Evolutionary conservation across 2,888 invertebrate genomes (phyloP), one percentile per base, ranked within the genome.

Genomic region (Agrochola lota): DNA sequence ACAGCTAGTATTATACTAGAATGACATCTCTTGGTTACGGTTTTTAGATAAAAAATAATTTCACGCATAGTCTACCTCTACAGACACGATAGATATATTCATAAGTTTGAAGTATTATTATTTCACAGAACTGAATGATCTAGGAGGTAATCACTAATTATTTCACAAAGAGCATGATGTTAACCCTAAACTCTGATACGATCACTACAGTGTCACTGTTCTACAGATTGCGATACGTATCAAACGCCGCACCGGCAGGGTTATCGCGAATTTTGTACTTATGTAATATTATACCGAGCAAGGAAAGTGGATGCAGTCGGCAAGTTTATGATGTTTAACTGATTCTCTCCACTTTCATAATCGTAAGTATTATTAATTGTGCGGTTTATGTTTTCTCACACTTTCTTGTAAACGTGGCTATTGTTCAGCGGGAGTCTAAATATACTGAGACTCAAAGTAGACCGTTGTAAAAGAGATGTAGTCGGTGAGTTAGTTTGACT

Each of bases 291-390:
- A 81, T 64, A 74, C 77, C 26, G 55, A 55, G 55, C 85, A 60
- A 67, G 63, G 74, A 84, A 81, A 84, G 74, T 75, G 68, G 52
- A 57, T 35, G 64, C 55, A 70, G 55, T 9, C 17, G 20, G 46
- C 23, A 40, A 70, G 43, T 64, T 59, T 66, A 71, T 71, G 71
- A 63, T 80, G 59, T 74, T 49, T 76, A 76, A 80, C 67, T 63
- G 23, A 71, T 67, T 64, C 35, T 78, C 71, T 71, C 40, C 30
- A 76, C 84, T 84, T 84, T 83, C 76, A 74, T 79, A 79, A 69
- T 75, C 35, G 26, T 70, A 35, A 40, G 64, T 74, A 63, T 55
- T 83, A 72, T 83, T 83, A 78, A 83, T 83, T 83, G 62, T 77
- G 40, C 8, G 23, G 23, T 63, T 55, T 59, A 35, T 26, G 60